Base-by-base conservation (phyloP, 2,797 vertebrate genomes). In the Sorex maritimensis region DNA sequence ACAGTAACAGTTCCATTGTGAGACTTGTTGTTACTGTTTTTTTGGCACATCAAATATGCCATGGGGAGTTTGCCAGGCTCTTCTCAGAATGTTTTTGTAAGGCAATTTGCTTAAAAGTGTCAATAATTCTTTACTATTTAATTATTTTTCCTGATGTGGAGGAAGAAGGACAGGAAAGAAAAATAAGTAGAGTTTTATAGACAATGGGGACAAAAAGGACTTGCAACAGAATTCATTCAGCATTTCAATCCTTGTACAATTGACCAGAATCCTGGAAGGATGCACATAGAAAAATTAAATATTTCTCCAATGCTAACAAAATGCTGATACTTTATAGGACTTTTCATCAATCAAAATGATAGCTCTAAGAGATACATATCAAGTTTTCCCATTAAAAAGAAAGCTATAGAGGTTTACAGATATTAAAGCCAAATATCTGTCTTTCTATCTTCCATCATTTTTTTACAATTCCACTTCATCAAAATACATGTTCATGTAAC, bases 381-480 rank as follows among this genome's bases (percentile, higher is more conserved):
- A 69, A 67, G 0, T 34, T 86, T 55, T 19, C 19, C 28, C 9
- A 21, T 30, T 69, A 6, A 4, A 46, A 9, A 19, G 13, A 67
- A 87, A 13, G 1, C 44, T 79, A 26, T 2, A 7, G 21, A 28
- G 0, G 10, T 77, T 65, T 65, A 0, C 17, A 82, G 67, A 73
- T 44, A 15, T 9, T 10, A 88, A 49, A 90, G 1, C 0, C 8
- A 52, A 2, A 0, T 38, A 81, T 84, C 26, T 49, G 38, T 52
- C 49, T 52, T 52, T 52, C 46, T 52, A 52, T 52, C 13, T 52
- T 52, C 49, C 13, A 52, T 52, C 49, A 52, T 8, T 52, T 11
- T 69, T 71, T 82, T 24, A 79, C 28, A 72, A 34, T 74, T 80
- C 28, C 15, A 11, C 1, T 94, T 94, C n/a, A 81, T 14, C 26